These are phyloP conservation scores for Halisarca cf. caerulea DNA, from an alignment of 37 sponge, comb jelly and placozoan species.

Conservation along the genomic window DNA sequence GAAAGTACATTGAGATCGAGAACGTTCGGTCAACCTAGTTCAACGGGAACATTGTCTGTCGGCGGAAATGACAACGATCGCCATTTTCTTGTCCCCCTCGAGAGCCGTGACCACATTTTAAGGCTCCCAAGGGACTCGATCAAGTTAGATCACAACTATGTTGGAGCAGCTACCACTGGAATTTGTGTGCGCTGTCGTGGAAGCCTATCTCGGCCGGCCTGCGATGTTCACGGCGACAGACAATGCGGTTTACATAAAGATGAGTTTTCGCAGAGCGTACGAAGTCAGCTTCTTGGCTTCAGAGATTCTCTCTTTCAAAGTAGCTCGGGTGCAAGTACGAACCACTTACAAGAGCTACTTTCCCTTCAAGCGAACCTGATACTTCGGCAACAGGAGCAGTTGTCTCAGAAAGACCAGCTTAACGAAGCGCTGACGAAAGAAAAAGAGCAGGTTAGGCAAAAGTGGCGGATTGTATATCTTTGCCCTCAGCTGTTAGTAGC, in stretches of 20 bases:
- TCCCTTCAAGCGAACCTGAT: constrained; percentile 67
- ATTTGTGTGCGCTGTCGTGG: not conserved
- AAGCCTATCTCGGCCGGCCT: not conserved
- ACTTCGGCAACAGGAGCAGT: constrained; percentile 71
- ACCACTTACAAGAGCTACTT: constrained; percentile 50
- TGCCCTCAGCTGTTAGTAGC: too few relatives aligned
- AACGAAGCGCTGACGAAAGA: constrained; percentile 47
- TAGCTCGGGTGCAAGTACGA: not conserved
- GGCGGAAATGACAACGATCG: not conserved
- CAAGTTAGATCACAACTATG: not conserved
- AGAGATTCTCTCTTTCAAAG: not conserved
- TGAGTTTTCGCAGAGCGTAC: not conserved
- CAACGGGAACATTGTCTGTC: not conserved
- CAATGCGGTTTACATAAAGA: too few relatives aligned
- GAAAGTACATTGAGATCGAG: not conserved
- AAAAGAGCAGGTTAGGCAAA: constrained; percentile 85
- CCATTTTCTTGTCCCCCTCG: not conserved
- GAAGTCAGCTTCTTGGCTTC: not conserved
- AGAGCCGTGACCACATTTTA: not conserved
- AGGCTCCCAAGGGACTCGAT: not conserved
- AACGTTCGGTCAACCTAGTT: not conserved
- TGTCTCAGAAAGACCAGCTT: constrained; percentile 56
- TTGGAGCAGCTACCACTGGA: not conserved
- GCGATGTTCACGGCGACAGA: too few relatives aligned
- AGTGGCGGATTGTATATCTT: too few relatives aligned